Evolutionary conservation across 37 sponge, comb jelly and placozoan species (phyloP), one percentile per base, ranked within the genome.

Genomic region (Aplysina aerophoba): DNA sequence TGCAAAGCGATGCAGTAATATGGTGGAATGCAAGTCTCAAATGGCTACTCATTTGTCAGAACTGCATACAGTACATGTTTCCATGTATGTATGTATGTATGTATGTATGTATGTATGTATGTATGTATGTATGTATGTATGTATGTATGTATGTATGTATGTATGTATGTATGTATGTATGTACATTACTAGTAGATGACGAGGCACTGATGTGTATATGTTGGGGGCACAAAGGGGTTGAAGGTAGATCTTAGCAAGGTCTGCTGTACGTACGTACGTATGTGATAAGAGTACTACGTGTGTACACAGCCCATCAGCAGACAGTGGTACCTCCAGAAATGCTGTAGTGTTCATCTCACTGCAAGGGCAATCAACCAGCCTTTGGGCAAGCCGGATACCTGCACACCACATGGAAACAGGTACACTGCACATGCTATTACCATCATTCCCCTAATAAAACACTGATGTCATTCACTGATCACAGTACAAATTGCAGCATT

Each of bases 311-410:
- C 12, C 16, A 57, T 21, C n/a, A 85, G 25, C 31, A 83, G 83
- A 85, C 21, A 69, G 4, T 28, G 79, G 64, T 25, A 94, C 96
- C 59, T 97, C 89, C 21, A 95, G 68, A 58, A 97, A 95, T 35
- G 60, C 79, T 72, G 93, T 92, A 28, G 96, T 95, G 69, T 95
- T 92, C 98, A 97, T 97, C 81, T 91, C 86, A 73, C 86, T 95
- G 39, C 92, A 86, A 15, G 98, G 98, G 21, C 88, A 69, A 65
- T 97, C 98, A 58, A 97, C 98, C 35, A 97, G 89, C 80, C 87
- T 80, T 65, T 91, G 91, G 59, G 96, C 84, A 59, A 93, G 78
- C 1, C 94, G 73, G 16, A 97, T 89, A 78, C 85, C 95, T 94
- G 80, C 55, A 87, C 30, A 67, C 24, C 24, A 39, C 20, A 67